Conservation (phyloP, 2,797 vertebrate genomes). For the Kryptopterus vitreolus region DNA sequence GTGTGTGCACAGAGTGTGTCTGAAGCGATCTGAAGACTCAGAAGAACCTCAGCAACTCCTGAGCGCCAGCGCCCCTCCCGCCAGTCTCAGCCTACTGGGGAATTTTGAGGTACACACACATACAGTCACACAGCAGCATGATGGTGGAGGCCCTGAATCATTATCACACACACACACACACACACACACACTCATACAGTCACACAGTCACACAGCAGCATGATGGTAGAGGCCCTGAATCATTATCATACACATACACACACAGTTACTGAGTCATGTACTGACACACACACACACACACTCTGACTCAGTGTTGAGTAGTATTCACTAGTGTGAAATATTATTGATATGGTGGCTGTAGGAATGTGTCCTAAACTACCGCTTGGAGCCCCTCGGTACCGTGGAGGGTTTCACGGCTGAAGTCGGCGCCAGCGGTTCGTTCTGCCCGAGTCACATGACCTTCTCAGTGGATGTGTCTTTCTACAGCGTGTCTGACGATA, state of each 20-base stretch:
- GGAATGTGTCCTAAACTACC: conserved; percentile 97
- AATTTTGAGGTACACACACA: conserved; percentile 92
- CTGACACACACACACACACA: conserved; percentile 11
- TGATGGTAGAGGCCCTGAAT: not conserved
- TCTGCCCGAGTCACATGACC: conserved; percentile 97
- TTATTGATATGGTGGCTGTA: conserved; percentile 59
- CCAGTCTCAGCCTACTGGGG: conserved; percentile 95
- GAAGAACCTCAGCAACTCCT: conserved; percentile 84
- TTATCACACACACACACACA: conserved; percentile 11
- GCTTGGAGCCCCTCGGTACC: conserved; percentile 87
- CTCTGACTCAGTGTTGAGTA: conserved; percentile 35
- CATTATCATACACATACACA: not conserved
- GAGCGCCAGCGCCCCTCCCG: conserved; percentile 90
- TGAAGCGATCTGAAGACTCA: conserved; percentile 79
- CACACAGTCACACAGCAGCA: not conserved
- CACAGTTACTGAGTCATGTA: conserved; percentile 18
- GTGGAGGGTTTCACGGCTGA: conserved; percentile 95
- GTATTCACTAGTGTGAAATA: conserved; percentile 19
- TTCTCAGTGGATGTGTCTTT: conserved; percentile 96
- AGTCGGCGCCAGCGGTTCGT: conserved; percentile 94
- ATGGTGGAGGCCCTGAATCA: too few species aligned
- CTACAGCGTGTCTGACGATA: conserved; percentile 98
- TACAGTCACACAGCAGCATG: conserved; percentile 15
- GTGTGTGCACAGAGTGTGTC: conserved; percentile 76
- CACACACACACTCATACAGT: not conserved